Conservation (phyloP, 2,888 invertebrate genomes). For the Allophyes oxyacanthae region DNA sequence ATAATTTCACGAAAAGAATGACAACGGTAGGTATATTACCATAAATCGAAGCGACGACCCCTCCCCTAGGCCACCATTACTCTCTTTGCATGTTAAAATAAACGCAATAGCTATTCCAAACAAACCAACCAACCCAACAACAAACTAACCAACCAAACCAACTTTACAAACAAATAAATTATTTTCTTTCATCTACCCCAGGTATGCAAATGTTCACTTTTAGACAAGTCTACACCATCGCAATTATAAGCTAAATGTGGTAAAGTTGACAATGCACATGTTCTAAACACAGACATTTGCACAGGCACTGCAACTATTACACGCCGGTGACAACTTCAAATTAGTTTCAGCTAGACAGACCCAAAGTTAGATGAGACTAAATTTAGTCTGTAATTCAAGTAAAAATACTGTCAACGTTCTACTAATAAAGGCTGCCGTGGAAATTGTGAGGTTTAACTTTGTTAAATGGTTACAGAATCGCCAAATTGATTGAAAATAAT, state of each 20-base stretch:
- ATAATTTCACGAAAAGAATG: no score
- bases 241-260: slow-evolving; percentile 36
- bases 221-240: slow-evolving; percentile 6
- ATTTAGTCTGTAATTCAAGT: slow-evolving; percentile 36
- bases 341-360: slow-evolving; percentile 52
- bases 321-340: slow-evolving; percentile 55
- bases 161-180: no score
- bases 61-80: no score
- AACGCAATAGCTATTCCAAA: no score
- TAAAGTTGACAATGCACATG: slow-evolving; percentile 33
- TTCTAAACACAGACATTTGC: slow-evolving; percentile 46
- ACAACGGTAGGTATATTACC: no score
- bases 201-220: slow-evolving; percentile 4
- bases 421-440: slow-evolving; percentile 6
- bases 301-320: slow-evolving; percentile 41
- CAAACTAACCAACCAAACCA: no score
- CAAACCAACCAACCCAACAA: no score
- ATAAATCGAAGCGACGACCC: no score
- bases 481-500: slow-evolving; percentile 4
- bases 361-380: slow-evolving; percentile 54
- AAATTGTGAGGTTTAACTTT: not conserved
- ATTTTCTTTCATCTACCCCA: no score
- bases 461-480: slow-evolving; percentile 1
- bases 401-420: slow-evolving; percentile 29
- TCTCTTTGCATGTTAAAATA: no score